phyloP scores from a whole-genome alignment of 2,113 vertebrate genomes.

The Lontra canadensis region DNA sequence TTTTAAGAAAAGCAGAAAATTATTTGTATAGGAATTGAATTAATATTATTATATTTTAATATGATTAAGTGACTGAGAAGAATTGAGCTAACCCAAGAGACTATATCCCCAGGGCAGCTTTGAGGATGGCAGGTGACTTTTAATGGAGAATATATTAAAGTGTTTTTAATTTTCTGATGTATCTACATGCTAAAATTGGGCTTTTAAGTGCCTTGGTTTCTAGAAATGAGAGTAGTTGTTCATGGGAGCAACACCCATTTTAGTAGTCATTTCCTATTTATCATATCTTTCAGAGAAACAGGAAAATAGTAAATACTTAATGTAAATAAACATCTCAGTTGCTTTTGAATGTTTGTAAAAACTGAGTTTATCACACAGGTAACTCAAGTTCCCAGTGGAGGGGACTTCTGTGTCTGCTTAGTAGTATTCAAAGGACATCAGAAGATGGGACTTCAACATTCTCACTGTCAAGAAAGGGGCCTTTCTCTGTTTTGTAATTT shows the following conservation, averaged over 20 bases:
- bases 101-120: rapidly evolving
- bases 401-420: neutral
- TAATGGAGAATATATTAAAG: neutral
- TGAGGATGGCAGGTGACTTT: neutral
- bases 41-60: neutral
- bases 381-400: neutral
- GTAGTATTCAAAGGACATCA: neutral
- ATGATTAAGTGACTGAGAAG: neutral
- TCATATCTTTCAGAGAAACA: neutral
- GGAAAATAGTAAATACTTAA: neutral
- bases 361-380: neutral
- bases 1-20: neutral
- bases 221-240: neutral
- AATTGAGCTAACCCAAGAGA: neutral
- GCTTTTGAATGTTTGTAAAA: neutral
- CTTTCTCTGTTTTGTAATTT: neutral
- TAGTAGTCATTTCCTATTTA: neutral
- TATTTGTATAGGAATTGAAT: neutral
- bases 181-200: neutral
- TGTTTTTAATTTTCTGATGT: neutral
- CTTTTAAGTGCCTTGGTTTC: neutral
- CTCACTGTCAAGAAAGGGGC: neutral
- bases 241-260: neutral
- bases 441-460: neutral
- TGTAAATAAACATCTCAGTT: neutral